Evolutionary conservation across 2,888 invertebrate species (phyloP).

Genomic region (Oxytorus armatus): DNA sequence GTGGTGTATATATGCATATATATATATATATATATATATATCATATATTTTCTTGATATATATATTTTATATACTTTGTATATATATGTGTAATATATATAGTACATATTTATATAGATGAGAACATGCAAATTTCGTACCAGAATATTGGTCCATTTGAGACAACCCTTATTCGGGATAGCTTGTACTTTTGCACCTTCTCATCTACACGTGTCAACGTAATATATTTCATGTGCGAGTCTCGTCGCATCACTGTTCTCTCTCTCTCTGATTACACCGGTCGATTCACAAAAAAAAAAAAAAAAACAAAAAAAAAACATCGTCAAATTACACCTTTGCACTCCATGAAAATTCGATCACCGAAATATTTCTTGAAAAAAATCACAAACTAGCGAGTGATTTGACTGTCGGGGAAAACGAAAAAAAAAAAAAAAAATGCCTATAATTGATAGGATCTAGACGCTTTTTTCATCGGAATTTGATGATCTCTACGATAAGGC

Average conservation of each 20-base stretch:
- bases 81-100: constrained; percentile 1
- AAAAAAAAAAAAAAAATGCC: too few relatives aligned
- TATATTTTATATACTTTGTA: not conserved
- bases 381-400: too few relatives aligned
- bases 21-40: not conserved
- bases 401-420: too few relatives aligned
- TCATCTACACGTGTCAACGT: not conserved
- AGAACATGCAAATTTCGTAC: not conserved
- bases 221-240: constrained; percentile 28
- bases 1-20: constrained; percentile 16
- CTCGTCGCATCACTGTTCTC: constrained; percentile 3
- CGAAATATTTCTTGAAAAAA: too few relatives aligned
- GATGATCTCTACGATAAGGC: constrained; percentile 72
- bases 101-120: constrained; percentile 2
- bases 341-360: too few relatives aligned
- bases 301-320: too few relatives aligned
- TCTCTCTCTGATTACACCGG: too few relatives aligned
- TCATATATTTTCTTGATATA: not conserved
- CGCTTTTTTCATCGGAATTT: constrained; percentile 46
- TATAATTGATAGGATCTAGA: not conserved
- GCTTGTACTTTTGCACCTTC: too few relatives aligned
- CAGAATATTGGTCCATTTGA: too few relatives aligned
- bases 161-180: too few relatives aligned
- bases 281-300: too few relatives aligned
- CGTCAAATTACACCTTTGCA: too few relatives aligned